A percentile compares a stretch with the other conserved stretches of the same genome.
Evolutionary conservation across 92 coral and sea anemone genomes (phyloP).

Genomic region (Phenganax stokvisi): DNA sequence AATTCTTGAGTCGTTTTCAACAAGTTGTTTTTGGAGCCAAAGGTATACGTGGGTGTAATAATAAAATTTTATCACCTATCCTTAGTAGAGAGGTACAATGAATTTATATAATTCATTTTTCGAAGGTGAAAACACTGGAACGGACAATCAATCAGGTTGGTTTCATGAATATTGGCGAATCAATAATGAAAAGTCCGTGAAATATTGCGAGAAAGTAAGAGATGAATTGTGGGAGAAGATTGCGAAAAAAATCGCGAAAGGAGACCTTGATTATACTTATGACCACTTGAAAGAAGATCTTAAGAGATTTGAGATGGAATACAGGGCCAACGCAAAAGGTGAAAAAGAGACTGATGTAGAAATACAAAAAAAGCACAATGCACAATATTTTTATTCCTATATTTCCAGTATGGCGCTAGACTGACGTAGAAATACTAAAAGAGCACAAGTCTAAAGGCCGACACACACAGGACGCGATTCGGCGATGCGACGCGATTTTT

Average conservation of each 20-base stretch:
- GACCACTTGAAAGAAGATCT: conserved; percentile 26
- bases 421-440: background rate
- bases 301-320: conserved; percentile 18
- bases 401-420: background rate
- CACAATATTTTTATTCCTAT: background rate
- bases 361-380: background rate
- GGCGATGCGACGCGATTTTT: too few relatives aligned
- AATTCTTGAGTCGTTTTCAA: conserved; percentile 19
- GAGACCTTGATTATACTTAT: conserved; percentile 18
- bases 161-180: conserved; percentile 21
- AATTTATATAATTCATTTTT: background rate
- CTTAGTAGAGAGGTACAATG: too few relatives aligned
- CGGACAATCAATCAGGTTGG: background rate
- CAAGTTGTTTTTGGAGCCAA: conserved; percentile 31
- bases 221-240: conserved; percentile 20
- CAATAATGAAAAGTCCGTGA: conserved; percentile 13
- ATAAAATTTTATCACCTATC: too few relatives aligned
- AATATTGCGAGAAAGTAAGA: conserved; percentile 15
- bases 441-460: too few relatives aligned
- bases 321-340: conserved; percentile 17
- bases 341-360: background rate
- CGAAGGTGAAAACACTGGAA: background rate
- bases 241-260: background rate
- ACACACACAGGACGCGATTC: too few relatives aligned
- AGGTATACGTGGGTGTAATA: background rate